Conservation (phyloP, 2,113 vertebrate genomes). For the Seriola rivoliana region DNA sequence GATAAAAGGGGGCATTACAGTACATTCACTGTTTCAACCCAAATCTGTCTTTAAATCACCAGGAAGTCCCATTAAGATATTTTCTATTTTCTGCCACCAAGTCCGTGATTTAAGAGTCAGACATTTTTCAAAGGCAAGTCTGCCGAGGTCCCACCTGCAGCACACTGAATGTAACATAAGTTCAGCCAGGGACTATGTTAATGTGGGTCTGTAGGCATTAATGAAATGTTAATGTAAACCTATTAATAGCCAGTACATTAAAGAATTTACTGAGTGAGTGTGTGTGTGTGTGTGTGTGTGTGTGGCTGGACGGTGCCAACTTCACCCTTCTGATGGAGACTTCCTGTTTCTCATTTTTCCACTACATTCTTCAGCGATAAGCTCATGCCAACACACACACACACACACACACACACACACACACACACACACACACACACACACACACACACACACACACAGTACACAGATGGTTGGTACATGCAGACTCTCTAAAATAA, state of each 20-base stretch:
- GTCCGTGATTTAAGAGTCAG: slow-evolving; percentile 17
- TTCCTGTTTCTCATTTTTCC: slow-evolving; percentile 84
- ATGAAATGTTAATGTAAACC: slow-evolving; percentile 24
- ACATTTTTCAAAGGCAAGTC: neutral
- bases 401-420: slow-evolving; percentile 31
- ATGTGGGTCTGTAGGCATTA: slow-evolving; percentile 11
- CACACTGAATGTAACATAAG: neutral
- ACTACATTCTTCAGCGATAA: slow-evolving; percentile 82
- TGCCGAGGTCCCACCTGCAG: slow-evolving; percentile 38
- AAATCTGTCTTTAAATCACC: slow-evolving; percentile 6
- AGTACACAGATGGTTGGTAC: slow-evolving; percentile 33
- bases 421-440: neutral
- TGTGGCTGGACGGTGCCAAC: slow-evolving; percentile 58
- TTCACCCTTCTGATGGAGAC: slow-evolving; percentile 56
- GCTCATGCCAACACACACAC: slow-evolving; percentile 76
- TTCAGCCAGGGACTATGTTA: slow-evolving; percentile 2
- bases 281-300: slow-evolving; percentile 36
- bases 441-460: too few relatives aligned
- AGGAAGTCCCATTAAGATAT: slow-evolving; percentile 12
- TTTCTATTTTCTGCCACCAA: neutral
- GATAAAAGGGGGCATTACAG: neutral
- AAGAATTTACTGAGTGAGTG: slow-evolving; percentile 16
- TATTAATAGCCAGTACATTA: neutral
- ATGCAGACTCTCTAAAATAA: slow-evolving; percentile 19
- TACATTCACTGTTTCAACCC: neutral